A percentile compares a stretch with the other conserved stretches of the same genome.
Evolutionary conservation across 1,140 invertebrate genomes (phyloP).

Genomic region (Pectinophora gossypiella): DNA sequence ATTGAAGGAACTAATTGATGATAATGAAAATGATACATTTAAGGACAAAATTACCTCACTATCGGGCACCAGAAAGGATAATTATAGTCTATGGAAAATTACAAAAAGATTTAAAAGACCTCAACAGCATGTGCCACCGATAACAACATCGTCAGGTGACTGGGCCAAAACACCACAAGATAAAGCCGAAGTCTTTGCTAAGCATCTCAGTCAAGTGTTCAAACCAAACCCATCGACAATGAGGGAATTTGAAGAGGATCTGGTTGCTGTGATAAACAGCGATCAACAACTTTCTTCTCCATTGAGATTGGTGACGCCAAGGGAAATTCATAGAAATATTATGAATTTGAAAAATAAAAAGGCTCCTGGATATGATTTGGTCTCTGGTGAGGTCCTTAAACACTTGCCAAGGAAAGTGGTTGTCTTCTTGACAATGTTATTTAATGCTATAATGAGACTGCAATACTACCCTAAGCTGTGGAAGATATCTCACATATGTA

Average conservation of each 20-base stretch:
- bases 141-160: neutral
- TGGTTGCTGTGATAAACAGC: neutral
- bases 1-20: neutral
- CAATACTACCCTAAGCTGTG: too few relatives aligned
- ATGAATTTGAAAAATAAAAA: neutral
- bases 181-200: neutral
- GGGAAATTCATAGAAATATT: neutral
- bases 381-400: too few relatives aligned
- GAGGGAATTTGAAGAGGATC: neutral
- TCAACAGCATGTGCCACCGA: neutral
- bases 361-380: neutral
- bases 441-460: too few relatives aligned
- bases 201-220: neutral
- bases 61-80: neutral
- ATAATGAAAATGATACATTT: neutral
- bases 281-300: neutral
- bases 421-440: too few relatives aligned
- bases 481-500: too few relatives aligned
- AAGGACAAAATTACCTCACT: neutral
- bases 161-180: neutral
- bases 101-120: neutral
- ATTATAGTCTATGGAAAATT: neutral
- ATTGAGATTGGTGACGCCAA: neutral
- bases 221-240: neutral
- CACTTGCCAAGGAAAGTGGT: too few relatives aligned